Evolutionary conservation across 1,140 invertebrate species (phyloP).

Genomic region (Lucilia cuprina): DNA sequence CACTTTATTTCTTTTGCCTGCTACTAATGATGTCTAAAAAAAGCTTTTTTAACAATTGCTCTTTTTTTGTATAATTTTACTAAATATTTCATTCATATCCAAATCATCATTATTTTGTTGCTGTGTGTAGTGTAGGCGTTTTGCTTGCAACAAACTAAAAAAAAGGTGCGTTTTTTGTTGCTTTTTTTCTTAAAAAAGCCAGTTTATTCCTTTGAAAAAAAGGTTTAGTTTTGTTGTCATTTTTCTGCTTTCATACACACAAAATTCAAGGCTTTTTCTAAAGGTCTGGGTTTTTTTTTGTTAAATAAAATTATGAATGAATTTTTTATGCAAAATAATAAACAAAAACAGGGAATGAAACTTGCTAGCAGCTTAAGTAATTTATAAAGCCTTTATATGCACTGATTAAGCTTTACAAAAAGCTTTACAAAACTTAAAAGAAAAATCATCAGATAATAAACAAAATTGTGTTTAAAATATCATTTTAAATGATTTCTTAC

Average conservation of each 20-base stretch:
- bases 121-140: not conserved
- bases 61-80: not conserved
- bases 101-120: not conserved
- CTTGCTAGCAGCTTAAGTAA: not conserved
- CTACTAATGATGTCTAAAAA: not conserved
- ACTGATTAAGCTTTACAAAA: too few relatives aligned
- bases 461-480: too few relatives aligned
- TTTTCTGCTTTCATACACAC: not conserved
- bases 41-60: not conserved
- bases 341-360: not conserved
- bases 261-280: not conserved
- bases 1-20: not conserved
- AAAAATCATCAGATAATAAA: too few relatives aligned
- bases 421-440: too few relatives aligned
- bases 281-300: not conserved
- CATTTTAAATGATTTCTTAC: too few relatives aligned
- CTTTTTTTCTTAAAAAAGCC: not conserved
- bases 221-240: not conserved
- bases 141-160: not conserved
- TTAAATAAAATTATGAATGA: conserved; percentile 5
- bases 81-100: not conserved
- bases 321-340: not conserved
- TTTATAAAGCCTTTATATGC: not conserved
- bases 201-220: not conserved
- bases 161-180: not conserved